These are phyloP conservation scores for Athalia circularis DNA, from an alignment of 2,888 invertebrate species.

Conservation along the genomic window DNA sequence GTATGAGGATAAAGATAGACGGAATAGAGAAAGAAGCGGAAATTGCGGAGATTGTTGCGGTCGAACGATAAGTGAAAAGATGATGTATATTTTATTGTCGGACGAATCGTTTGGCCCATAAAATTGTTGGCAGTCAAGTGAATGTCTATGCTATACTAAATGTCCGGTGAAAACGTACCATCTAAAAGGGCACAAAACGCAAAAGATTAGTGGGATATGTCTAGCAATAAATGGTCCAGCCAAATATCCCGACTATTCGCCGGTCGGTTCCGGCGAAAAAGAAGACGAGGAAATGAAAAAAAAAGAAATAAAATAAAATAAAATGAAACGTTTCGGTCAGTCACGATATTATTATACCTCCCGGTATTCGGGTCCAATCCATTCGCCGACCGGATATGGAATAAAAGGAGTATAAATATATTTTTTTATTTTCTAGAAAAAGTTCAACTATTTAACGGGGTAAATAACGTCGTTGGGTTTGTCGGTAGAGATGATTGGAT, in stretches of 20 bases:
- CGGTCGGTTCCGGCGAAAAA: neutral
- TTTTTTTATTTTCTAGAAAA: too few species aligned
- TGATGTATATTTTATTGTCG: constrained; percentile 40
- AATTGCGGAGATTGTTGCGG: constrained; percentile 53
- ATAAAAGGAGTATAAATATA: too few species aligned
- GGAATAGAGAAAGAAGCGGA: constrained; percentile 52
- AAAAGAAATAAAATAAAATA: neutral
- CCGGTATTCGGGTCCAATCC: too few species aligned
- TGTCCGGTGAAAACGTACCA: neutral
- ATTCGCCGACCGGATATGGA: too few species aligned
- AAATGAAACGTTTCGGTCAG: too few species aligned
- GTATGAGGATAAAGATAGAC: neutral
- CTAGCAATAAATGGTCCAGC: constrained; percentile 17
- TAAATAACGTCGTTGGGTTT: too few species aligned
- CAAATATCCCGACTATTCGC: neutral
- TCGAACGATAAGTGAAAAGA: constrained; percentile 40
- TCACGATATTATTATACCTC: too few species aligned
- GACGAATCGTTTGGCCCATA: constrained; percentile 32
- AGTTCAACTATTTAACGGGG: too few species aligned
- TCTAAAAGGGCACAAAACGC: constrained; percentile 13
- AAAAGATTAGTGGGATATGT: constrained; percentile 28
- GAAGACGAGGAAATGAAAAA: neutral
- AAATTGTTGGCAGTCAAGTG: constrained; percentile 33
- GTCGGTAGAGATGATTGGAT: too few species aligned
- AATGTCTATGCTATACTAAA: neutral